These are phyloP conservation scores for Tychaedon coryphoeus DNA, from an alignment of 2,113 vertebrate genomes.

Conservation along the genomic window DNA sequence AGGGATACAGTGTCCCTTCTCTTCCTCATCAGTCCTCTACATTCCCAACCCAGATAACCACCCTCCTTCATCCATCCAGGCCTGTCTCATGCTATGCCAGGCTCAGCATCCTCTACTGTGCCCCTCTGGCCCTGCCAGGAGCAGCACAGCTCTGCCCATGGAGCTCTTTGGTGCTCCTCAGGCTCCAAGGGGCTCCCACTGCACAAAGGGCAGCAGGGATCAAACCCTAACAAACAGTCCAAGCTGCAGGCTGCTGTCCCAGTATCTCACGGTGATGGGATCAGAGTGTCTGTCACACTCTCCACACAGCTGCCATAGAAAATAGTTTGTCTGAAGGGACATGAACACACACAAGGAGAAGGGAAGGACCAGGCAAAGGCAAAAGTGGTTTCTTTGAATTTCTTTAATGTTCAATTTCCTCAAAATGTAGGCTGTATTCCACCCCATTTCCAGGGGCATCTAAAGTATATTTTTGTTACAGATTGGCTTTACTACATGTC, in stretches of 20 bases:
- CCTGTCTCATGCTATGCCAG: too few relatives aligned
- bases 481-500: not conserved
- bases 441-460: not conserved
- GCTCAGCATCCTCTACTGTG: not conserved
- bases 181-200: not conserved
- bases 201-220: not conserved
- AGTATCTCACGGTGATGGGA: not conserved
- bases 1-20: not conserved
- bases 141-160: not conserved
- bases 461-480: not conserved
- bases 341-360: not conserved
- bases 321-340: not conserved
- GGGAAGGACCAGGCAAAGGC: not conserved
- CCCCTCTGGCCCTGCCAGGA: not conserved
- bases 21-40: not conserved
- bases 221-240: not conserved
- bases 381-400: not conserved
- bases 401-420: not conserved
- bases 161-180: not conserved
- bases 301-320: not conserved
- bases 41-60: rapidly evolving
- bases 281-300: not conserved
- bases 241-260: not conserved
- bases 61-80: not conserved
- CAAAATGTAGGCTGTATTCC: not conserved